These are phyloP conservation scores for Clarias magur DNA, from an alignment of 2,113 vertebrate genomes.

Conservation along the genomic window DNA sequence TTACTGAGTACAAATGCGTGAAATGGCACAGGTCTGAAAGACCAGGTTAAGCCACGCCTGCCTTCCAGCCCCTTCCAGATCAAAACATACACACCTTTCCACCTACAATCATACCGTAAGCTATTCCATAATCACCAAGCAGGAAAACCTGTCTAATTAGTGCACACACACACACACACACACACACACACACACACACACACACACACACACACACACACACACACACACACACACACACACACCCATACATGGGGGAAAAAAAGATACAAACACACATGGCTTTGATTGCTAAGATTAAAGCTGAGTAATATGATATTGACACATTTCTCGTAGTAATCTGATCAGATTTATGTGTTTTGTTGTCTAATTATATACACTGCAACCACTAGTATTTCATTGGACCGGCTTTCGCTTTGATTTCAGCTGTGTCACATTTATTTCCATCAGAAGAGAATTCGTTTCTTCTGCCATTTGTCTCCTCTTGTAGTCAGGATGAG, in stretches of 20 bases:
- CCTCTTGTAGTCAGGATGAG: too few species aligned
- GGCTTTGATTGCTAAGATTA: neutral
- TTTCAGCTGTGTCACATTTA: too few species aligned
- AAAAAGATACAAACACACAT: neutral
- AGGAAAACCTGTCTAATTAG: conserved; percentile 9
- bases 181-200: neutral
- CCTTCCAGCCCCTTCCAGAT: conserved; percentile 54
- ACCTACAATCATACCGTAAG: neutral
- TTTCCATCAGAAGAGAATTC: too few species aligned
- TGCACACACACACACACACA: neutral
- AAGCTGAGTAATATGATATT: neutral
- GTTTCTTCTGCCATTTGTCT: too few species aligned
- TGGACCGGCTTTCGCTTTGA: too few species aligned
- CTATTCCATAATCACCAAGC: neutral
- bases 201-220: neutral
- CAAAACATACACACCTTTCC: conserved; percentile 2
- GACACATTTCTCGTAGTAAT: neutral
- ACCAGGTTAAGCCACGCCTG: conserved; percentile 43
- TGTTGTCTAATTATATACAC: neutral
- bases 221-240: neutral
- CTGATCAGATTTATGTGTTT: neutral
- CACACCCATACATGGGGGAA: too few species aligned
- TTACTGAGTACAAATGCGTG: neutral
- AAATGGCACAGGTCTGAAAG: conserved; percentile 39
- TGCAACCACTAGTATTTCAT: too few species aligned